Conservation (phyloP, 2,797 vertebrate species). For the Lateolabrax maculatus region DNA sequence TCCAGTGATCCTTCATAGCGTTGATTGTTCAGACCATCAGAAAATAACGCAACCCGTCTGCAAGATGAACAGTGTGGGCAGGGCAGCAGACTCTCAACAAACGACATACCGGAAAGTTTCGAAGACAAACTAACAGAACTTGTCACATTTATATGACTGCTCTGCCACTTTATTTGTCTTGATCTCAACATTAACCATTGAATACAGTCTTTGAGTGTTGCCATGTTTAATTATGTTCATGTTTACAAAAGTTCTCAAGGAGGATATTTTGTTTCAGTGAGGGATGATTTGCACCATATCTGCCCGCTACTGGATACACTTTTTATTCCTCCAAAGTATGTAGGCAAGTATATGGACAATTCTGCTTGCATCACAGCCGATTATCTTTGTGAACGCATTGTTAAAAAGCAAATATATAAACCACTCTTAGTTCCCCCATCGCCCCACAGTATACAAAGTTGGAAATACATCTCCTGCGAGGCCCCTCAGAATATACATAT, state of each 20-base stretch:
- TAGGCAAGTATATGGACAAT: background rate
- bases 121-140: background rate
- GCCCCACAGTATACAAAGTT: background rate
- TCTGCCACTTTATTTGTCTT: background rate
- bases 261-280: background rate
- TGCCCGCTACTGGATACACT: background rate
- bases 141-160: background rate
- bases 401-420: slow-evolving; percentile 34
- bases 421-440: background rate
- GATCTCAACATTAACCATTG: background rate
- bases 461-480: background rate
- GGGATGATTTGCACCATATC: background rate
- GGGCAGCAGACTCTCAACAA: slow-evolving; percentile 5
- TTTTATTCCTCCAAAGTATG: background rate
- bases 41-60: background rate
- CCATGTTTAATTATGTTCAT: background rate
- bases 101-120: background rate
- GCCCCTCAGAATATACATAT: background rate
- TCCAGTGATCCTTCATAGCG: background rate
- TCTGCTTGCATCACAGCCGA: background rate
- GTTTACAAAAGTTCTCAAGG: background rate
- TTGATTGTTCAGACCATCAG: background rate
- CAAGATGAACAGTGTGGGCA: background rate
- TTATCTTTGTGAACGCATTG: background rate
- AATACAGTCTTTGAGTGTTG: background rate